Evolutionary conservation across 2,113 vertebrate species (phyloP).

Genomic region (Podarcis cretensis): DNA sequence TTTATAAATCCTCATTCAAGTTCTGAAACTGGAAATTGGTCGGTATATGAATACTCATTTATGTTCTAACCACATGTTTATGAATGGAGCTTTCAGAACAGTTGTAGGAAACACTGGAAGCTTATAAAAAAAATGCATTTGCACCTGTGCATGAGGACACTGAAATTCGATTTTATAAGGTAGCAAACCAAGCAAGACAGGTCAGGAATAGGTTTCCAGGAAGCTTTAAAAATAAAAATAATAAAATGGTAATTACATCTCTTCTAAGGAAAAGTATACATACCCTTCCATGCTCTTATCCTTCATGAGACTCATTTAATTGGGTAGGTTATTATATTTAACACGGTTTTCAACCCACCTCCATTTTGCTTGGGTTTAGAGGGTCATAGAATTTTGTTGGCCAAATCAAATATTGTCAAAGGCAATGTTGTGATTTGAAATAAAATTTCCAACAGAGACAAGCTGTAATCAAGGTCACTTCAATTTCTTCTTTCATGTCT

Average conservation of each 20-base stretch:
- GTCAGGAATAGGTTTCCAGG: slow-evolving; percentile 31
- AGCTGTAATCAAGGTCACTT: neutral
- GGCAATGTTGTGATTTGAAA: slow-evolving; percentile 22
- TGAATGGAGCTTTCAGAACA: slow-evolving; percentile 51
- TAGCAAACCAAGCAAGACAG: neutral
- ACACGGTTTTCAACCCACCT: neutral
- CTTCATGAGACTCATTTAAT: slow-evolving; percentile 20
- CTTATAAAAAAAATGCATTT: neutral
- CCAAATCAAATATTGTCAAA: slow-evolving; percentile 8
- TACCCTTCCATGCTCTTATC: slow-evolving; percentile 36
- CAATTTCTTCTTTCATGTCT: slow-evolving; percentile 19
- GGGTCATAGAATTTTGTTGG: slow-evolving; percentile 17
- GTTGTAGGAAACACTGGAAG: slow-evolving; percentile 24
- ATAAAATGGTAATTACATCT: slow-evolving; percentile 44
- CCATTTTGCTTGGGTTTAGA: neutral
- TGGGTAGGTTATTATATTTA: neutral
- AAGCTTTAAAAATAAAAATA: slow-evolving; percentile 17
- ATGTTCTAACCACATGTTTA: slow-evolving; percentile 33
- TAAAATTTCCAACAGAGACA: neutral
- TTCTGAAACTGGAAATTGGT: slow-evolving; percentile 50
- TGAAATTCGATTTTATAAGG: slow-evolving; percentile 8
- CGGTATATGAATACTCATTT: slow-evolving; percentile 56
- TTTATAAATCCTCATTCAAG: slow-evolving; percentile 31
- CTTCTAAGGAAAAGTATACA: slow-evolving; percentile 32
- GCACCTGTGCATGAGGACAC: slow-evolving; percentile 29